These are phyloP conservation scores for Ormyrus labotus DNA, from an alignment of 2,888 invertebrate genomes.

Conservation along the genomic window DNA sequence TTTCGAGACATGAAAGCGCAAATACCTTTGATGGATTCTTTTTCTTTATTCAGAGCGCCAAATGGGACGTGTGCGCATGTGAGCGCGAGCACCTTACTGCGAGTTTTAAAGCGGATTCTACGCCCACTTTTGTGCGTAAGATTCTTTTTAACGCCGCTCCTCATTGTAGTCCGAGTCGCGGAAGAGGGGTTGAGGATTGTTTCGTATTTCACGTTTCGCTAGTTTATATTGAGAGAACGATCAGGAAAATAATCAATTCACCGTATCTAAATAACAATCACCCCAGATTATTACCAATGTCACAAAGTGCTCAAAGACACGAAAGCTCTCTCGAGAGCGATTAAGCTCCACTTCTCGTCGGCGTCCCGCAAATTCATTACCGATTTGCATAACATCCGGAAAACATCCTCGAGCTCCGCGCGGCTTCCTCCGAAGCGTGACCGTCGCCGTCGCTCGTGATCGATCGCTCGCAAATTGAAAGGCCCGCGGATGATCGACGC, in stretches of 20 bases:
- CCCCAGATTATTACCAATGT: no score
- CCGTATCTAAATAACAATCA: no score
- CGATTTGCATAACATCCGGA: constrained; percentile 4
- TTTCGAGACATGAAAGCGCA: constrained; percentile 28
- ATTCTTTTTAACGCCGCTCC: background rate
- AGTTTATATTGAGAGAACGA: no score
- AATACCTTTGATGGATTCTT: constrained; percentile 44
- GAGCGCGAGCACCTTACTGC: background rate
- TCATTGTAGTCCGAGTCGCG: no score
- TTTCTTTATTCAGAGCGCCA: constrained; percentile 14
- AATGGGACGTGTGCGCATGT: constrained; percentile 15
- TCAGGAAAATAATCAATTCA: no score
- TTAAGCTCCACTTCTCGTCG: no score
- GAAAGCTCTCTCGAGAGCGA: no score
- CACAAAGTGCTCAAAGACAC: no score
- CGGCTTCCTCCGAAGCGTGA: constrained; percentile 14
- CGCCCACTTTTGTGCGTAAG: background rate
- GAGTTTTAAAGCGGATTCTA: constrained; percentile 12
- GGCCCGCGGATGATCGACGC: constrained; percentile 15
- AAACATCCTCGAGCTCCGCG: background rate
- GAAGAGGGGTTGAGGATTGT: no score
- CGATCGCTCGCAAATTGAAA: constrained; percentile 45
- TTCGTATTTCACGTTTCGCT: no score
- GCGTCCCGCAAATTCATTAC: background rate
- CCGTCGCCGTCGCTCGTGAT: constrained; percentile 23